A percentile compares a stretch with the other conserved stretches of the same genome.
Evolutionary conservation across 2,888 invertebrate species (phyloP).

Genomic region (Aproaerema taeniolella): DNA sequence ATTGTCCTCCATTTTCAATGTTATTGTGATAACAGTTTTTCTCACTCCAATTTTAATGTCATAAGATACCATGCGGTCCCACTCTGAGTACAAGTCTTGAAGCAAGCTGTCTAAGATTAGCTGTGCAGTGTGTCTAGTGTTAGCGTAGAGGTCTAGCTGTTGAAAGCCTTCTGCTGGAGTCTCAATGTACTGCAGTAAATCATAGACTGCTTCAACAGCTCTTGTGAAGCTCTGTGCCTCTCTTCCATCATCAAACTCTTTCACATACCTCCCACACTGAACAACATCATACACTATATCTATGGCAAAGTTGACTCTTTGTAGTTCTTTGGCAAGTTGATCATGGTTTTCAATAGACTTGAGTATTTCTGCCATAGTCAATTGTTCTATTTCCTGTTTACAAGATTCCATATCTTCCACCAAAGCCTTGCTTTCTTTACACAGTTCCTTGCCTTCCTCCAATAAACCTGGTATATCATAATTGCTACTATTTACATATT

Average conservation of each 20-base stretch:
- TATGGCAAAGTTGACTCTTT: slow-evolving; percentile 76
- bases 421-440: slow-evolving; percentile 54
- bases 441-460: slow-evolving; percentile 61
- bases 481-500: slow-evolving; percentile 77
- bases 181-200: slow-evolving; percentile 60
- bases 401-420: slow-evolving; percentile 74
- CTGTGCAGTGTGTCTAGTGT: slow-evolving; percentile 61
- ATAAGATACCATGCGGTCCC: slow-evolving; percentile 68
- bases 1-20: slow-evolving; percentile 48
- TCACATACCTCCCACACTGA: slow-evolving; percentile 49
- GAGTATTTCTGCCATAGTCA: slow-evolving; percentile 78
- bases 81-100: slow-evolving; percentile 61
- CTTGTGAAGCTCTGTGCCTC: slow-evolving; percentile 48
- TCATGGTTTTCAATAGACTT: slow-evolving; percentile 79
- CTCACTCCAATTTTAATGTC: slow-evolving; percentile 32
- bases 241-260: slow-evolving; percentile 49
- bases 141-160: slow-evolving; percentile 67
- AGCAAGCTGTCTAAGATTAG: slow-evolving; percentile 62
- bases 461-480: slow-evolving; percentile 77
- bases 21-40: slow-evolving; percentile 48
- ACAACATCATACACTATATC: slow-evolving; percentile 55
- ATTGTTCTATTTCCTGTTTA: slow-evolving; percentile 77
- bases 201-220: slow-evolving; percentile 70
- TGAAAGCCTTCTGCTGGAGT: slow-evolving; percentile 66
- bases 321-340: slow-evolving; percentile 70